These are phyloP conservation scores for Oceanodroma leucorhoa DNA, from an alignment of 2,797 vertebrate genomes.

Conservation along the genomic window DNA sequence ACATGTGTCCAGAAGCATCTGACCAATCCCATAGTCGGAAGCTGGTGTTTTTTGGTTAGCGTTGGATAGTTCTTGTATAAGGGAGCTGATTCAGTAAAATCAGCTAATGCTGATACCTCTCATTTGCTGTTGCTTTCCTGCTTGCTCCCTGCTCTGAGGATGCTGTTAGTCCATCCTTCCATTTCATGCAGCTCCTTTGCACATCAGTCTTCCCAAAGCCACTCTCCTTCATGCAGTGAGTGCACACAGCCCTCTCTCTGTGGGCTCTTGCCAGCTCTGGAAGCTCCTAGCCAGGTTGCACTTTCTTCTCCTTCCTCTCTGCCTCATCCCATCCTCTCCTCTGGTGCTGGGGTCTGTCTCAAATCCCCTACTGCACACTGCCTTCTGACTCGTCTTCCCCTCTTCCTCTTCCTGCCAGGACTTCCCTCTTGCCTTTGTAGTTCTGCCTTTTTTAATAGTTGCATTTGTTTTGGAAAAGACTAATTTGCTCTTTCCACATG, in stretches of 20 bases:
- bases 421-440: not conserved
- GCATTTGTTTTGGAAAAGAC: not conserved
- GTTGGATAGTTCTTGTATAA: not conserved
- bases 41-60: not conserved
- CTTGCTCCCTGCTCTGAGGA: not conserved
- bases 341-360: not conserved
- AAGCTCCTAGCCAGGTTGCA: not conserved
- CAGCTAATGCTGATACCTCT: not conserved
- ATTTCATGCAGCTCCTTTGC: not conserved
- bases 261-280: not conserved
- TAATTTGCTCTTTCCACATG: not conserved
- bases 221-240: not conserved
- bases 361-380: not conserved
- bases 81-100: not conserved
- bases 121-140: not conserved
- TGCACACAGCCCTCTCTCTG: not conserved
- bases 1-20: not conserved
- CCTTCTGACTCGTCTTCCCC: not conserved
- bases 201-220: not conserved
- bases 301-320: not conserved
- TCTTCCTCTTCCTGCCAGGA: not conserved
- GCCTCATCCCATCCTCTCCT: not conserved
- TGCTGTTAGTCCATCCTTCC: not conserved
- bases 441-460: not conserved
- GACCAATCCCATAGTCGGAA: not conserved